Evolutionary conservation across 2,113 vertebrate species (phyloP), one percentile per base, ranked within the genome.

Genomic region (Pterocles gutturalis): DNA sequence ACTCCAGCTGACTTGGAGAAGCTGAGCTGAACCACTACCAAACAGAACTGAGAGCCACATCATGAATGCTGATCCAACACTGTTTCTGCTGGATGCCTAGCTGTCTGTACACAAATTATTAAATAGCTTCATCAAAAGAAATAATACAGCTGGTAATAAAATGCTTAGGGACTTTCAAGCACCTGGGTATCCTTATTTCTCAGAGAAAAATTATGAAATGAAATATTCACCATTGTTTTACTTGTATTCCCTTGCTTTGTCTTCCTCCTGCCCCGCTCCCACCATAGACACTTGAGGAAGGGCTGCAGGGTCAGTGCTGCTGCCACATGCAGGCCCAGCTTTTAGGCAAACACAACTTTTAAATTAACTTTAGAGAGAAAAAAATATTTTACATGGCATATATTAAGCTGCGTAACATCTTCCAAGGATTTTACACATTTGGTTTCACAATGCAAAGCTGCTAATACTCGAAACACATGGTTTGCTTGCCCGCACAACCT

Each of bases 361-460:
- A 69, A 87, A 96, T 91, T 89, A 94, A 75, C 67, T 66, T 91
- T 3, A 61, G 26, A 66, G 57, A 10, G 77, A 87, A 80, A 69
- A 60, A 70, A 55, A 5, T 88, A 89, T 69, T 69, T 87, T 77
- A 78, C 70, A 91, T 72, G 80, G 90, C 51, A 69, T 66, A 77
- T 57, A 90, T 87, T 93, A 66, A 71, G 81, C 91, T 49, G 73
- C 7, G 2, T 88, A 94, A 51, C 29, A 77, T 73, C 69, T 88
- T 93, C 84, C 78, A 77, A 93, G 45, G 55, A 60, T 72, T 94
- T 91, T 82, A 54, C 51, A 92, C 92, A 57, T 81, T 62, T 65
- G 77, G 55, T 83, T 94, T 62, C 75, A 87, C 87, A 71, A 93
- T 6, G 25, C 36, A 86, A 92, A 93, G 91, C 91, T 57, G 84